phyloP scores from a whole-genome alignment of 2,113 vertebrate genomes.

The Saccopteryx leptura region DNA sequence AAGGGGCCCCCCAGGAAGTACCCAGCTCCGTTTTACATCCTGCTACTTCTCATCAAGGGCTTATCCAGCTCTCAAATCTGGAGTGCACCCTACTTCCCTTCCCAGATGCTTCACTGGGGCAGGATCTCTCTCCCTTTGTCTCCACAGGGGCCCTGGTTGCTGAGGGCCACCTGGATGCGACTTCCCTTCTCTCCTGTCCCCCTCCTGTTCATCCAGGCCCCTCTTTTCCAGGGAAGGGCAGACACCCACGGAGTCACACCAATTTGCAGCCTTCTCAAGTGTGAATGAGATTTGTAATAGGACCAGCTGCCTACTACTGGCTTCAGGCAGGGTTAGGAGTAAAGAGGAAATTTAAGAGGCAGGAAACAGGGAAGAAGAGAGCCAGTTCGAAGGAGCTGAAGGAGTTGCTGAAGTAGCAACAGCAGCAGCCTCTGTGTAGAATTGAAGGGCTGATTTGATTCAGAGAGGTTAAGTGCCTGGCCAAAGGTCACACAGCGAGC shows the following conservation, averaged over 20 bases:
- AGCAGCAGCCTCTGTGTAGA: not conserved
- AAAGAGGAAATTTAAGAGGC: conserved; percentile 24
- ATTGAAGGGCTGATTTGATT: not conserved
- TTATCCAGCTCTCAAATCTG: not conserved
- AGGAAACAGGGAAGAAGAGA: not conserved
- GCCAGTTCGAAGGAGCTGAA: not conserved
- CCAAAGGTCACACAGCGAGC: not conserved
- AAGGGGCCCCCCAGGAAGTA: not conserved
- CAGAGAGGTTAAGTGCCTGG: conserved; percentile 24
- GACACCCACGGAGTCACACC: conserved; percentile 67
- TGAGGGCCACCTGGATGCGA: not conserved
- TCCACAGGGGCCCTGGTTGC: not conserved
- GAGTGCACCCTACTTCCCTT: not conserved
- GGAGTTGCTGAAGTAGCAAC: not conserved
- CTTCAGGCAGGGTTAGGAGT: conserved; percentile 47
- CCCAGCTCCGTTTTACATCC: conserved; percentile 2
- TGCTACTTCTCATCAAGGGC: not conserved
- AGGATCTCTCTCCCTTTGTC: not conserved
- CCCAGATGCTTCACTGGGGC: not conserved
- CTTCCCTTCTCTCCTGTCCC: not conserved
- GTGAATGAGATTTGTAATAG: conserved; percentile 86
- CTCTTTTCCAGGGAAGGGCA: not conserved
- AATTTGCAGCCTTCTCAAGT: conserved; percentile 85
- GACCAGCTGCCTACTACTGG: conserved; percentile 74
- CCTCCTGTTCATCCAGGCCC: not conserved